Conservation (phyloP, 2,797 vertebrate genomes). For the Enteromius radiatus region DNA sequence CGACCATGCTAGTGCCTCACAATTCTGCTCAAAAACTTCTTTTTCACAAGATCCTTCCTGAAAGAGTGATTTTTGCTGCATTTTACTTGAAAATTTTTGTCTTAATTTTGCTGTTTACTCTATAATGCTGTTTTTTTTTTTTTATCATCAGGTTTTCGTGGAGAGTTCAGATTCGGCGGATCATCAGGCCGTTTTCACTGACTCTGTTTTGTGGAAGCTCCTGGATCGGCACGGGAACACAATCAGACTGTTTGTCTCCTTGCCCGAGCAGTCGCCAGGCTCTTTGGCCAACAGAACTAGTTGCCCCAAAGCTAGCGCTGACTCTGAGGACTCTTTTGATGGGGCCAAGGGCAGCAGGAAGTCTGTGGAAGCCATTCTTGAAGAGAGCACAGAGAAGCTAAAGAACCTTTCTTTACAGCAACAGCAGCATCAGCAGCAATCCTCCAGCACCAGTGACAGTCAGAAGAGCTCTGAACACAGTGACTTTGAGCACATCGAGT, state of each 20-base stretch:
- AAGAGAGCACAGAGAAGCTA: constrained; percentile 97
- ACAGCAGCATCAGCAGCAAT: constrained; percentile 71
- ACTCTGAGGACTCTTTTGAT: constrained; percentile 82
- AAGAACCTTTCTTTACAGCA: constrained; percentile 91
- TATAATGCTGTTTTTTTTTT: neutral
- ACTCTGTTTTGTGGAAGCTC: constrained; percentile 95
- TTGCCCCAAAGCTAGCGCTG: constrained; percentile 83
- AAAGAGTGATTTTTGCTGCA: neutral
- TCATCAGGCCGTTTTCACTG: constrained; percentile 87
- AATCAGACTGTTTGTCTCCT: constrained; percentile 89
- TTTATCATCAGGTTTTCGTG: constrained; percentile 86
- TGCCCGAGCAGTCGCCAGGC: constrained; percentile 92
- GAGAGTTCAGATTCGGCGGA: constrained; percentile 94
- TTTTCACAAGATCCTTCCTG: neutral
- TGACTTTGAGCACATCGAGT: constrained; percentile 95
- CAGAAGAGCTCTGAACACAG: constrained; percentile 95
- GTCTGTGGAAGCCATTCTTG: constrained; percentile 95
- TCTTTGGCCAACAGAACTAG: constrained; percentile 83
- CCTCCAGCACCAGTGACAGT: constrained; percentile 90
- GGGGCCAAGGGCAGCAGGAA: constrained; percentile 85
- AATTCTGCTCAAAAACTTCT: neutral
- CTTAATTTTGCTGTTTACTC: neutral
- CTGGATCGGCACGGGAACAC: constrained; percentile 98
- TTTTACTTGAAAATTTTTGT: neutral
- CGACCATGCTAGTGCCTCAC: neutral